phyloP scores from a whole-genome alignment of 53 echinoderm and acorn worm genomes.

The Paracentrotus lividus region DNA sequence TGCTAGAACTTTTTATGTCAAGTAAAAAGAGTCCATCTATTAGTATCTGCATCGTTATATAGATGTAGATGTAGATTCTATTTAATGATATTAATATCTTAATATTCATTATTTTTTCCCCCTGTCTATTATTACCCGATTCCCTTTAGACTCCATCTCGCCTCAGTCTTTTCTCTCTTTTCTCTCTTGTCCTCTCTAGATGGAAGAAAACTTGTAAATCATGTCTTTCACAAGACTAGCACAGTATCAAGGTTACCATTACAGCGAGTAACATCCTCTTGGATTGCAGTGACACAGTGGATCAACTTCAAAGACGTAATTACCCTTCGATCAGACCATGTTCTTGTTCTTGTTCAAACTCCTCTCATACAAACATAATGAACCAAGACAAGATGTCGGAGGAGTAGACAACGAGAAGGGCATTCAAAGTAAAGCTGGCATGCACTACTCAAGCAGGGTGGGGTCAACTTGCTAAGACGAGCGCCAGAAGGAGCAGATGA shows the following conservation, averaged over 20 bases:
- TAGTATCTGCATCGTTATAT: too few species aligned
- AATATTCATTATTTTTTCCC: neutral
- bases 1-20: too few species aligned
- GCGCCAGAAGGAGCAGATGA: neutral
- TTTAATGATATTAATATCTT: too few species aligned
- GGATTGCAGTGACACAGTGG: constrained; percentile 8
- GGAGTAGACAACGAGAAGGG: constrained; percentile 33
- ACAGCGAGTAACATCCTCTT: constrained; percentile 5
- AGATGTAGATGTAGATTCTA: too few species aligned
- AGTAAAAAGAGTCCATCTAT: too few species aligned
- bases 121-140: neutral
- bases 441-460: constrained; percentile 63
- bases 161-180: neutral
- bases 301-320: constrained; percentile 13
- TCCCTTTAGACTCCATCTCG: too few species aligned
- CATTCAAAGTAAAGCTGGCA: constrained; percentile 65
- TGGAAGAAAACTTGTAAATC: neutral
- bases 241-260: constrained; percentile 7
- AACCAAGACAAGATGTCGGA: neutral
- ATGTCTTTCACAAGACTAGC: constrained; percentile 26
- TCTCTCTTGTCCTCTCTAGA: neutral
- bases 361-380: neutral
- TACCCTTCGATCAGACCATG: neutral
- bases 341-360: constrained; percentile 22
- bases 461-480: constrained; percentile 20